Conservation (phyloP, 1,140 invertebrate genomes). For the Drosophila funebris region DNA sequence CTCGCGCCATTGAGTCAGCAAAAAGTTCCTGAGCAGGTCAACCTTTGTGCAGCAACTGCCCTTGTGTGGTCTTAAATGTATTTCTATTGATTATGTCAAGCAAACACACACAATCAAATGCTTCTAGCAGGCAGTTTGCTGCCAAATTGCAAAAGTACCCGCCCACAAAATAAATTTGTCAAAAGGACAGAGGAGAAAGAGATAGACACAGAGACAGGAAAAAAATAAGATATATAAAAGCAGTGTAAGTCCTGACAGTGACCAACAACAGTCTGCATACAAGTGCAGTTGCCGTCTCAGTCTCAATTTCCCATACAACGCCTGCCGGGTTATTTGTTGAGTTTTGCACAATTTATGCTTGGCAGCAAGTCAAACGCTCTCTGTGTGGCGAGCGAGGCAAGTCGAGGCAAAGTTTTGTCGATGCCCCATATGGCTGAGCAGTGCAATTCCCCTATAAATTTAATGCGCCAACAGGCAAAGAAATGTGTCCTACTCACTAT, state of each 20-base stretch:
- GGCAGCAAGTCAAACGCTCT: slow-evolving; percentile 78
- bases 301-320: not conserved
- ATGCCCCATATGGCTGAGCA: slow-evolving; percentile 61
- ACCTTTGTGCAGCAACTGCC: slow-evolving; percentile 56
- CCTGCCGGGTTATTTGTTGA: slow-evolving; percentile 71
- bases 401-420: slow-evolving; percentile 43
- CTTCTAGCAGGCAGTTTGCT: slow-evolving; percentile 63
- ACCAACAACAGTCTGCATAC: slow-evolving; percentile 46
- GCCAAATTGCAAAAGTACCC: slow-evolving; percentile 78
- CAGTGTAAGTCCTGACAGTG: slow-evolving; percentile 46
- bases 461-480: slow-evolving; percentile 80
- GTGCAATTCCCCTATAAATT: slow-evolving; percentile 80
- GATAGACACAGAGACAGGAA: not conserved
- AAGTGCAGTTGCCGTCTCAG: not conserved
- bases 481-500: slow-evolving; percentile 53
- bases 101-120: slow-evolving; percentile 22
- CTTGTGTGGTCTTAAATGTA: slow-evolving; percentile 62
- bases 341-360: slow-evolving; percentile 79
- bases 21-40: slow-evolving; percentile 27
- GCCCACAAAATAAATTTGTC: slow-evolving; percentile 76
- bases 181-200: slow-evolving; percentile 29
- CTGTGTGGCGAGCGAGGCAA: slow-evolving; percentile 26
- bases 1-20: slow-evolving; percentile 31
- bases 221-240: not conserved
- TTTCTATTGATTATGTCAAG: slow-evolving; percentile 70